These are phyloP conservation scores for Gymnoscelis rufifasciata DNA, from an alignment of 2,888 invertebrate species.

Conservation along the genomic window DNA sequence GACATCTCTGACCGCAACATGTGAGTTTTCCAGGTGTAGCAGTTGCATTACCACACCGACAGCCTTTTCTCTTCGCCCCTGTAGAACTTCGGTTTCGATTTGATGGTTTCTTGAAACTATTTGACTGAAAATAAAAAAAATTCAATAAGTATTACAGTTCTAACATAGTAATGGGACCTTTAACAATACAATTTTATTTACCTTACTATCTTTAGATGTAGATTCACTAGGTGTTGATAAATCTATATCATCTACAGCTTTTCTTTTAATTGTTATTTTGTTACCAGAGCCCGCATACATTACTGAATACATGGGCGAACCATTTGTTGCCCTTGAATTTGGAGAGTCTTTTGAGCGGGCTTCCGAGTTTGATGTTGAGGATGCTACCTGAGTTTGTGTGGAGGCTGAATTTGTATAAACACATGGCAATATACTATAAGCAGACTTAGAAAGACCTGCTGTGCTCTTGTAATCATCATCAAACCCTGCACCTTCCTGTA, in stretches of 20 bases:
- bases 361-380: slow-evolving; percentile 54
- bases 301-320: slow-evolving; percentile 83
- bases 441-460: slow-evolving; percentile 85
- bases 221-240: slow-evolving; percentile 57
- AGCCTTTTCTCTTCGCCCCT: slow-evolving; percentile 83
- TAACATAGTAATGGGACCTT: no score
- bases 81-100: slow-evolving; percentile 65
- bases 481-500: slow-evolving; percentile 89
- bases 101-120: slow-evolving; percentile 71
- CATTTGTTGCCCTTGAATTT: slow-evolving; percentile 63
- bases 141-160: background rate
- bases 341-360: slow-evolving; percentile 59
- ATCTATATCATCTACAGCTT: slow-evolving; percentile 81
- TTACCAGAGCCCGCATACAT: slow-evolving; percentile 89
- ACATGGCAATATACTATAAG: slow-evolving; percentile 86
- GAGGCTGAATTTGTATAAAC: slow-evolving; percentile 83
- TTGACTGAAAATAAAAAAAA: slow-evolving; percentile 51
- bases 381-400: slow-evolving; percentile 62
- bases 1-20: slow-evolving; percentile 95
- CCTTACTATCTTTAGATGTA: slow-evolving; percentile 62
- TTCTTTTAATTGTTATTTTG: slow-evolving; percentile 90
- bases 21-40: slow-evolving; percentile 93
- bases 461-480: slow-evolving; percentile 86
- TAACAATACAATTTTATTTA: slow-evolving; percentile 19
- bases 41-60: slow-evolving; percentile 94